Conservation (phyloP, 2,888 invertebrate genomes). For the Trissolcus brochymenae region DNA sequence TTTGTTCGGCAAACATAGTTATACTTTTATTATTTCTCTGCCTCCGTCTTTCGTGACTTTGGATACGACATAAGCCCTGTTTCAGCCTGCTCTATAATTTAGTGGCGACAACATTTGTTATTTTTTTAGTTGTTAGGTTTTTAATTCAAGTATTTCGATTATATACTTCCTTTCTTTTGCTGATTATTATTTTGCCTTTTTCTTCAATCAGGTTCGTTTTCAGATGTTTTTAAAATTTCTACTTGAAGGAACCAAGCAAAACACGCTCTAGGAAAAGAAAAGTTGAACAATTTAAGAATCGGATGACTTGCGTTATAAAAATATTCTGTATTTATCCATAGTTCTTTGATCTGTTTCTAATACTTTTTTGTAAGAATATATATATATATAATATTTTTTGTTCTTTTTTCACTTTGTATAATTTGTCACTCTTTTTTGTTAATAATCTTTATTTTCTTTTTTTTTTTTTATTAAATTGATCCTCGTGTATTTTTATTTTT, state of each 20-base stretch:
- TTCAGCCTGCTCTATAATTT: conserved; percentile 2
- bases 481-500: conserved; percentile 5
- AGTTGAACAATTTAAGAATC: conserved; percentile 12
- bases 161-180: conserved; percentile 4
- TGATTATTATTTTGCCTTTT: conserved; percentile 2
- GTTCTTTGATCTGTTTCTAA: conserved; percentile 52
- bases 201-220: background rate
- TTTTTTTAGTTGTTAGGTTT: background rate
- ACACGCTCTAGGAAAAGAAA: conserved; percentile 36
- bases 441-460: conserved; percentile 11
- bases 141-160: background rate
- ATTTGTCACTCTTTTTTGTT: conserved; percentile 21
- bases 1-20: conserved; percentile 2
- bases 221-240: conserved; percentile 27
- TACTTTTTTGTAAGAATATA: conserved; percentile 54
- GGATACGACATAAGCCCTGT: conserved; percentile 34
- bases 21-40: conserved; percentile 10
- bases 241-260: conserved; percentile 43
- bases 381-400: conserved; percentile 36
- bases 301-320: conserved; percentile 55
- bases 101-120: too few species aligned
- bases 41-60: background rate
- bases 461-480: conserved; percentile 5
- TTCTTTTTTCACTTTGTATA: conserved; percentile 48
- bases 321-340: conserved; percentile 47